phyloP scores from a whole-genome alignment of 2,113 vertebrate species.

The Sinocyclocheilus anophthalmus region DNA sequence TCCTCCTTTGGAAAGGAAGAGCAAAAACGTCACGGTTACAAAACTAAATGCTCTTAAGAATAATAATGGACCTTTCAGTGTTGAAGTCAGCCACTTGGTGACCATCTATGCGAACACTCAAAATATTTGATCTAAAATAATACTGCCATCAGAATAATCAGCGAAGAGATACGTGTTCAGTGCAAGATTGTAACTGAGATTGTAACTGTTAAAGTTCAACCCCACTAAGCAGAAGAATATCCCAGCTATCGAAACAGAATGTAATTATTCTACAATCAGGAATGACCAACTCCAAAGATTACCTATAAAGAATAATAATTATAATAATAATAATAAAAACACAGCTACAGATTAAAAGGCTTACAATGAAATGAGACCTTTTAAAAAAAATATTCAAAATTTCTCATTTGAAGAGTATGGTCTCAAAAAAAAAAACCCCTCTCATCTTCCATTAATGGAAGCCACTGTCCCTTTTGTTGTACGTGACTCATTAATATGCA shows the following conservation, averaged over 20 bases:
- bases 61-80: constrained; percentile 20
- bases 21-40: constrained; percentile 40
- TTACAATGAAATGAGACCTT: constrained; percentile 46
- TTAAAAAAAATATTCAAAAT: constrained; percentile 31
- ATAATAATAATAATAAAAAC: constrained; percentile 38
- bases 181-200: constrained; percentile 62
- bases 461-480: constrained; percentile 65
- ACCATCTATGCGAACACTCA: constrained; percentile 60
- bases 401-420: constrained; percentile 44
- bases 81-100: constrained; percentile 45
- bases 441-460: constrained; percentile 63
- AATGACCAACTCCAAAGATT: constrained; percentile 60
- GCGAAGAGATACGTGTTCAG: constrained; percentile 62
- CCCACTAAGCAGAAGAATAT: constrained; percentile 58
- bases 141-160: constrained; percentile 68
- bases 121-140: constrained; percentile 68
- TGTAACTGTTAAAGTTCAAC: constrained; percentile 57
- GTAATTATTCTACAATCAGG: constrained; percentile 60
- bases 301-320: constrained; percentile 40
- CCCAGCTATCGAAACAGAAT: constrained; percentile 51
- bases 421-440: constrained; percentile 39
- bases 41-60: constrained; percentile 55
- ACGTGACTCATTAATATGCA: constrained; percentile 66
- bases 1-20: constrained; percentile 52
- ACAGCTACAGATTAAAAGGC: constrained; percentile 56